These are phyloP conservation scores for Eospalax fontanierii DNA, from an alignment of 2,797 vertebrate species.

Conservation along the genomic window DNA sequence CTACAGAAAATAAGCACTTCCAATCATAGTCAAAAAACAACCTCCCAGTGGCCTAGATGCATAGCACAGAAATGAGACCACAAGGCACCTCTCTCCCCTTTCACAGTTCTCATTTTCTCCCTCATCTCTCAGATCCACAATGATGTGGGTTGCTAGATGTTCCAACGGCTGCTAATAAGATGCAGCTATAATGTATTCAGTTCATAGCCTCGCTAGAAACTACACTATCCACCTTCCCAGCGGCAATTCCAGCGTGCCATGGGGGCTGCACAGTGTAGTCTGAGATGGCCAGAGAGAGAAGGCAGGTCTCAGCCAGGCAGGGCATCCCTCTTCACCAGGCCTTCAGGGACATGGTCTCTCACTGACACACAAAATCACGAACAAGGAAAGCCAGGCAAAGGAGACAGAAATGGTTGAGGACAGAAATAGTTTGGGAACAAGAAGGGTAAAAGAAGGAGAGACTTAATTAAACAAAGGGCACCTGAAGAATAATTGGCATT, in stretches of 20 bases:
- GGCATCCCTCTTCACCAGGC: neutral
- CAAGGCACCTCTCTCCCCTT: conserved; percentile 50
- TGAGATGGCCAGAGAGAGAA: neutral
- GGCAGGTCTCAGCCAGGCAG: neutral
- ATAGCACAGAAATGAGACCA: neutral
- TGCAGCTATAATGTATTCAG: conserved; percentile 81
- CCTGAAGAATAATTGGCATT: conserved; percentile 1
- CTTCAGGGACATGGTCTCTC: neutral
- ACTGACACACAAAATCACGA: neutral
- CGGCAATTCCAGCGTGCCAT: neutral
- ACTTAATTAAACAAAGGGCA: neutral
- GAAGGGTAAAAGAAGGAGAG: conserved; percentile 44
- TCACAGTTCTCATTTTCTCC: conserved; percentile 69
- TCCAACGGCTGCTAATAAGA: conserved; percentile 81
- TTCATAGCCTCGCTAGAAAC: conserved; percentile 13
- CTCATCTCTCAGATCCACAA: conserved; percentile 61
- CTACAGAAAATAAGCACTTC: conserved; percentile 39
- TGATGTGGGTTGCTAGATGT: conserved; percentile 73
- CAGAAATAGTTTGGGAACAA: conserved; percentile 41
- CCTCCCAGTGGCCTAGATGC: conserved; percentile 68
- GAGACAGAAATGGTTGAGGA: neutral
- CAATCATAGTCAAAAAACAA: neutral
- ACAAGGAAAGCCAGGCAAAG: neutral
- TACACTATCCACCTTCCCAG: neutral
- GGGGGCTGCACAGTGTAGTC: fast-evolving